phyloP scores from a whole-genome alignment of 2,888 invertebrate genomes.

The Digitonthophagus gazella region DNA sequence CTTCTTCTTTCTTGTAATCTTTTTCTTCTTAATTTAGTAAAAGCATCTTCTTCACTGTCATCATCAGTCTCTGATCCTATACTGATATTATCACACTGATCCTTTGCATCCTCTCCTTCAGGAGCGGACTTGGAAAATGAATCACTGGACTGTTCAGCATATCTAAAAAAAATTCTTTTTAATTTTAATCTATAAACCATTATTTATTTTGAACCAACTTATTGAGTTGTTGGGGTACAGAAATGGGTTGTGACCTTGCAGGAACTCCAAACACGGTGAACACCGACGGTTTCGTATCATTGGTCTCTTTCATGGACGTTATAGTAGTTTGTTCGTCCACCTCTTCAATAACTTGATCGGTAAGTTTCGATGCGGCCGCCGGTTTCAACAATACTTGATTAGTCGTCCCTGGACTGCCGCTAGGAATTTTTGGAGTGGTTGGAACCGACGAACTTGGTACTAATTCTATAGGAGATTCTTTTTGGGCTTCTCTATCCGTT shows the following conservation, averaged over 20 bases:
- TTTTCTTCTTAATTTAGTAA: constrained; percentile 65
- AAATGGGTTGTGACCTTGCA: constrained; percentile 47
- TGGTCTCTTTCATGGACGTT: constrained; percentile 63
- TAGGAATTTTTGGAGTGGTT: constrained; percentile 41
- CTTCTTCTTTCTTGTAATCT: constrained; percentile 66
- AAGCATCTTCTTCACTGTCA: constrained; percentile 61
- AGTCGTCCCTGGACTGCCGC: constrained; percentile 25
- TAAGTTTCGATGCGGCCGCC: constrained; percentile 57
- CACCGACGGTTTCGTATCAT: constrained; percentile 62
- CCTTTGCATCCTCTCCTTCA: constrained; percentile 16
- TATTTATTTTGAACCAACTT: constrained; percentile 9
- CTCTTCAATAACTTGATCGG: constrained; percentile 72
- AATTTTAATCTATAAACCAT: background rate
- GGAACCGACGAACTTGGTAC: constrained; percentile 17
- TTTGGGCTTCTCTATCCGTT: constrained; percentile 44
- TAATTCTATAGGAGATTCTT: constrained; percentile 32
- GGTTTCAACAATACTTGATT: constrained; percentile 27
- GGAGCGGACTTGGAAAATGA: constrained; percentile 20
- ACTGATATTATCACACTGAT: constrained; percentile 44
- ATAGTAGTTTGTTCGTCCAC: constrained; percentile 81
- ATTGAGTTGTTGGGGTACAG: constrained; percentile 52
- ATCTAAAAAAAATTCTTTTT: constrained; percentile 1
- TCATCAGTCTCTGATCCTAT: constrained; percentile 48
- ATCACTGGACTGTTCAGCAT: background rate
- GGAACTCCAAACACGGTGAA: constrained; percentile 60